Base-by-base conservation (phyloP, 1,140 invertebrate genomes). In the Notospermus geniculatus region DNA sequence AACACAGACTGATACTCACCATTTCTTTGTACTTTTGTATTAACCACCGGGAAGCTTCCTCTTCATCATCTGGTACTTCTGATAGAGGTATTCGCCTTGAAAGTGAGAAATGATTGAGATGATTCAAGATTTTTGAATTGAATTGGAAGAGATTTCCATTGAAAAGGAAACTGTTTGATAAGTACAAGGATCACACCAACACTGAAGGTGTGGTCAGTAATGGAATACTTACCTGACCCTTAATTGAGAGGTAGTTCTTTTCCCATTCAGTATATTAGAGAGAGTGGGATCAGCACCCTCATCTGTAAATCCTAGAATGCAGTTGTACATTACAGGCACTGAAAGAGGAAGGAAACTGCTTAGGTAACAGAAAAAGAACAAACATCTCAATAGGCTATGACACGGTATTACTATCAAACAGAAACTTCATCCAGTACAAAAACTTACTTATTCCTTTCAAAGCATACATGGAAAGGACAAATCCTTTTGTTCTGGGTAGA, bases 401-500 rank as follows among this genome's bases (percentile, higher is more conserved):
- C 28, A 9, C 29, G 11, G 27, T 13, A 22, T 19, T 54, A 11
- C 22, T 22, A 54, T 13, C 19, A 19, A 22, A 11, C 11, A 54
- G 22, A 22, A 11, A 13, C 11, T 22, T 54, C 22, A 28, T 59
- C 28, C n/a, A n/a, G n/a, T n/a, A n/a, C n/a, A 39, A 53, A 41
- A 29, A 61, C 68, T 69, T 62, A 77, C 74, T 62, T 68, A 77
- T 77, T 46, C 74, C 77, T 66, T 72, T 72, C 59, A 80, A 64
- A 9, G 68, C 73, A 41, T 76, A 69, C 54, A 81, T 69, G 30
- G 77, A 73, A 11, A 72, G 63, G 57, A 77, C 73, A 76, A 98
- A 98, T 13, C 95, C 95, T 79, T 90, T 91, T 2, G 93, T 93
- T 54, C 95, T 84, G n/a, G 95, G 95, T 32, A 92, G 88, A 30